These are phyloP conservation scores for Halisarca cf. caerulea DNA, from an alignment of 37 sponge, comb jelly and placozoan species.

Conservation along the genomic window DNA sequence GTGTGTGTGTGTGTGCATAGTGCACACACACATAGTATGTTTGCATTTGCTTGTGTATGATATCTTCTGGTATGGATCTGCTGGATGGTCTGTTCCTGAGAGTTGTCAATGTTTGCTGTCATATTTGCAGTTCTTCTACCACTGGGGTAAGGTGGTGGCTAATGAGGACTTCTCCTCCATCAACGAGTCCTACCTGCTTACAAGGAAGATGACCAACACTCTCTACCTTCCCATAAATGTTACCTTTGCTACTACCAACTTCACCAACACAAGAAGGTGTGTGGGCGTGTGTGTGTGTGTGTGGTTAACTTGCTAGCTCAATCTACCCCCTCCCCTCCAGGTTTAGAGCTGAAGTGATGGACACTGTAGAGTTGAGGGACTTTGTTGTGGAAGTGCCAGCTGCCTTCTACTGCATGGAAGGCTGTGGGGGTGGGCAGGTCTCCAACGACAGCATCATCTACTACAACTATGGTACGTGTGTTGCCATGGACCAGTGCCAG, in stretches of 20 bases:
- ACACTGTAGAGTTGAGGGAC: background rate
- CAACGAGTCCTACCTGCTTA: background rate
- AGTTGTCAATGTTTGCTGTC: background rate
- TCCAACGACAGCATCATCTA: constrained; percentile 48
- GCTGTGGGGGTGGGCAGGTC: constrained; percentile 50
- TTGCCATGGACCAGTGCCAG: constrained; percentile 39
- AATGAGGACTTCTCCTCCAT: background rate
- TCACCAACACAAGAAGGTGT: constrained; percentile 52
- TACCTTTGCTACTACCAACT: constrained; percentile 30
- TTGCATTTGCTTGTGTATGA: no score
- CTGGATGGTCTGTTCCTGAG: background rate
- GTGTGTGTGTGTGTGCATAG: no score
- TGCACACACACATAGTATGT: no score
- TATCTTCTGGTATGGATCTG: no score
- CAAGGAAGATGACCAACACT: constrained; percentile 2
- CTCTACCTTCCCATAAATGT: background rate
- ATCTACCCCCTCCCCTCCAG: background rate
- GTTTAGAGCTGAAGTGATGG: background rate
- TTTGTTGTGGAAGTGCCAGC: constrained; percentile 16
- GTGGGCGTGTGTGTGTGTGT: background rate
- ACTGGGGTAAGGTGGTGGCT: background rate
- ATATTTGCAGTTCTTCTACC: background rate
- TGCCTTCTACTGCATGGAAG: constrained; percentile 35
- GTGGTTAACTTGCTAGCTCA: background rate
- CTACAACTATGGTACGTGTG: constrained; percentile 58